Evolutionary conservation across 2,113 vertebrate genomes (phyloP), one percentile per base, ranked within the genome.

Genomic region (Syngnathus scovelli): DNA sequence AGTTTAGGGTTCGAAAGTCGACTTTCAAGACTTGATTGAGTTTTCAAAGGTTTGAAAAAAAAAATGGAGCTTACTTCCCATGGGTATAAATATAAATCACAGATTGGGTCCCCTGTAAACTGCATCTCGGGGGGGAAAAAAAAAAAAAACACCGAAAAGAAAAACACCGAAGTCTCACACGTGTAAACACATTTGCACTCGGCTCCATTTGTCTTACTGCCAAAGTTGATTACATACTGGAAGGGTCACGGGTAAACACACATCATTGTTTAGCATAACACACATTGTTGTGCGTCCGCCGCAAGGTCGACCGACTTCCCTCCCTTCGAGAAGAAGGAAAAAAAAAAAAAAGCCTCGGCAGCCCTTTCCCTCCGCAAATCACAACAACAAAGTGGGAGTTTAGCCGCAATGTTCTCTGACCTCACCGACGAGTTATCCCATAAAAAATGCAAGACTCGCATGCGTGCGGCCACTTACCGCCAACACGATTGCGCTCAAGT

Each of bases 301-400:
- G 61, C 72, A 84, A 86, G 87, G 86, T 87, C 83, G 84, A 83
- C 74, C 76, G 70, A 83, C 80, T 84, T 78, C 69, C 77, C 67
- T 78, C 54, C 75, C 69, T 75, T 74, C 83, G 78, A 78, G 77
- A 77, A 71, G 68, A 70, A 61, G 54, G 73, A 58, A 62, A 67
- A 37, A 38, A 69, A 78, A 64, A 56, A 74, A 68, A 78, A 39
- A 2, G 18, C 41, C 54, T 33, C 59, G 2, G 59, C 59, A 7
- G 19, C 16, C 61, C n/a, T 60, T 61, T 39, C 36, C n/a, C 54
- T 64, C 37, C 23, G 18, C 43, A 69, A 77, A 70, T 66, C 36
- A 69, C 72, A 15, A 61, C 6, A 62, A 51, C 66, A 64, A 63
- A 68, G 36, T 10, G 61, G 54, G 19, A 58, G 36, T 79, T 86